Conservation (phyloP, 2,888 invertebrate genomes). For the Cataglyphis albicans region DNA sequence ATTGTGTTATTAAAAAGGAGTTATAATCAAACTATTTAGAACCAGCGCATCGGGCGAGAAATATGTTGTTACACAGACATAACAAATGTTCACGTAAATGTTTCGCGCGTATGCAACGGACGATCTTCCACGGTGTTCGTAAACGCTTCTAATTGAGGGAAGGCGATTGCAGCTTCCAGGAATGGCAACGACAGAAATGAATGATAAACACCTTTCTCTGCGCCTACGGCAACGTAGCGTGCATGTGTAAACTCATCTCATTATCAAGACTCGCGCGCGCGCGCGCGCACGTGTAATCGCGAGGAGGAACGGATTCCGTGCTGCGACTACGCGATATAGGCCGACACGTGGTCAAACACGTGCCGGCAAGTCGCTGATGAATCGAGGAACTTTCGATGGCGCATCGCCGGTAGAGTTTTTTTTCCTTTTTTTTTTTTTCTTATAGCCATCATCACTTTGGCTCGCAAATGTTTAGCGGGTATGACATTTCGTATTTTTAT, state of each 20-base stretch:
- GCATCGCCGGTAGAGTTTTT: background rate
- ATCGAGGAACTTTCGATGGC: conserved; percentile 50
- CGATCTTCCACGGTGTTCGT: background rate
- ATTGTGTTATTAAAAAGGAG: background rate
- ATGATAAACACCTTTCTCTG: conserved; percentile 61
- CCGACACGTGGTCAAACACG: conserved; percentile 70
- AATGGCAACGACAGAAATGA: conserved; percentile 46
- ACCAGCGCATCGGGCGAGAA: background rate
- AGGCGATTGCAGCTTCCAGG: conserved; percentile 39
- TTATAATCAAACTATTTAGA: conserved; percentile 2
- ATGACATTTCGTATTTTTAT: conserved; percentile 39
- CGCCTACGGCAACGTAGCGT: conserved; percentile 25
- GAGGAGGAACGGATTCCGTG: conserved; percentile 54
- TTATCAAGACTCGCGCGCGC: conserved; percentile 36
- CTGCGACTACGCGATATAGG: conserved; percentile 56
- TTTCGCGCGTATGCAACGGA: background rate
- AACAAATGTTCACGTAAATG: conserved; percentile 31
- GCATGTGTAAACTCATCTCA: conserved; percentile 45
- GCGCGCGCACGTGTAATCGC: conserved; percentile 42
- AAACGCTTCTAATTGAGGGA: conserved; percentile 29
- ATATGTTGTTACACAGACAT: conserved; percentile 2
- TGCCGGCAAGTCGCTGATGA: conserved; percentile 37
- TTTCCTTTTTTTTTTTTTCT: conserved; percentile 14
- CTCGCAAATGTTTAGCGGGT: conserved; percentile 14
- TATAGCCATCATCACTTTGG: background rate